phyloP scores from a whole-genome alignment of 2,113 vertebrate genomes.

The Lonchura striata region DNA sequence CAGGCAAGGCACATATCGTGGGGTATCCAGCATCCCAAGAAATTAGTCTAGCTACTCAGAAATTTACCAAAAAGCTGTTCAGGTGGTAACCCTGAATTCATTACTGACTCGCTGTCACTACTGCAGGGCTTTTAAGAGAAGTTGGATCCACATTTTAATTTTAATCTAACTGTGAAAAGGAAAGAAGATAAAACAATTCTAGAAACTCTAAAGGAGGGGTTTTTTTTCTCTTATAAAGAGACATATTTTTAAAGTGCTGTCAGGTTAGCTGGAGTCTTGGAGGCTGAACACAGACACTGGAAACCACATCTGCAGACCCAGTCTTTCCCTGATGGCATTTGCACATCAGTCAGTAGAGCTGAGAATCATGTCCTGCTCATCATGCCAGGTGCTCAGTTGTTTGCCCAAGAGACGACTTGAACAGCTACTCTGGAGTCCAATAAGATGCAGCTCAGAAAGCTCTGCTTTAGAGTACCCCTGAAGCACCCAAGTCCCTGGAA shows the following conservation, averaged over 20 bases:
- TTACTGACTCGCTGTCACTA: background rate
- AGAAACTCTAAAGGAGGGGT: background rate
- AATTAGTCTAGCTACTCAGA: background rate
- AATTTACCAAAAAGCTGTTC: background rate
- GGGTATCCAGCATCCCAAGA: background rate
- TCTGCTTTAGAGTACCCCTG: background rate
- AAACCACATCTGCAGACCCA: background rate
- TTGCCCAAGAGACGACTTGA: background rate
- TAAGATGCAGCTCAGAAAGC: background rate
- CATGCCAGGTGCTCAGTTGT: rapidly evolving
- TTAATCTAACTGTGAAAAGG: background rate
- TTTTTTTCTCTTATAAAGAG: background rate
- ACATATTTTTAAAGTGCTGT: background rate
- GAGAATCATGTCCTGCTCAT: background rate
- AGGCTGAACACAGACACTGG: background rate
- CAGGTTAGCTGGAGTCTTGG: background rate
- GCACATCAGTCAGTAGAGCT: background rate
- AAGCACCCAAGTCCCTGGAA: background rate
- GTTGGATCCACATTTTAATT: background rate
- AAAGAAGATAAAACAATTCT: background rate
- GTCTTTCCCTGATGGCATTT: background rate
- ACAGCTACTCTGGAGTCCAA: background rate
- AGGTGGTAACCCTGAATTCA: background rate
- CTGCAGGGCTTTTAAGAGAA: background rate
- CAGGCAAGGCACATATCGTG: background rate